Evolutionary conservation across 1,140 invertebrate species (phyloP).

Genomic region (Platyscapa corneri): DNA sequence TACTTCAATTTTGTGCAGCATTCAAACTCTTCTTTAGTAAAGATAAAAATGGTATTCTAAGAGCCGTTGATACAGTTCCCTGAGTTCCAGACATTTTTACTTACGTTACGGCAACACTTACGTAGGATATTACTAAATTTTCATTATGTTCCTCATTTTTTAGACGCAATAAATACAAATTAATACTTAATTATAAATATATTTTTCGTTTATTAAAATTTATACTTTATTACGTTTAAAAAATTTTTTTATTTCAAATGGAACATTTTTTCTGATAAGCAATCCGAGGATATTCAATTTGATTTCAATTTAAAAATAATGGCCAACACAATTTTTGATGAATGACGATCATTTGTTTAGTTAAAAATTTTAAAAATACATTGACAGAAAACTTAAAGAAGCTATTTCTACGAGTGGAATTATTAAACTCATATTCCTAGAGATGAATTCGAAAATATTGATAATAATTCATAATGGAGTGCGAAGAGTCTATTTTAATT

Average conservation of each 20-base stretch:
- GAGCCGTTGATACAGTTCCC: not conserved
- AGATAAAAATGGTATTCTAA: not conserved
- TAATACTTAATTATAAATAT: not conserved
- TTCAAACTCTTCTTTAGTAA: not conserved
- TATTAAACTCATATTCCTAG: not conserved
- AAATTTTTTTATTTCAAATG: not conserved
- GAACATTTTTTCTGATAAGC: not conserved
- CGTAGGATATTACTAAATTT: not conserved
- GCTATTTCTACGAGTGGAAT: not conserved
- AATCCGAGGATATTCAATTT: too few species aligned
- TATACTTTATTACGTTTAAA: not conserved
- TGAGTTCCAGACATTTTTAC: not conserved
- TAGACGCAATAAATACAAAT: not conserved
- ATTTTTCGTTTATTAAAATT: not conserved
- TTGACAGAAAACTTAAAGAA: too few species aligned
- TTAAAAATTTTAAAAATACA: not conserved
- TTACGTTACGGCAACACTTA: not conserved
- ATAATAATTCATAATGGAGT: not conserved
- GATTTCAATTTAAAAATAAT: too few species aligned
- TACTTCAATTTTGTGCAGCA: not conserved
- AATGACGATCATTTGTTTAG: not conserved
- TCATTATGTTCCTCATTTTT: not conserved
- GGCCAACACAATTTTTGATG: too few species aligned
- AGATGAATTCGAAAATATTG: not conserved
- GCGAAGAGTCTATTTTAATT: not conserved